A percentile compares a stretch with the other conserved stretches of the same genome.
phyloP scores from a whole-genome alignment of 2,888 invertebrate genomes.

The Nemurella pictetii region DNA sequence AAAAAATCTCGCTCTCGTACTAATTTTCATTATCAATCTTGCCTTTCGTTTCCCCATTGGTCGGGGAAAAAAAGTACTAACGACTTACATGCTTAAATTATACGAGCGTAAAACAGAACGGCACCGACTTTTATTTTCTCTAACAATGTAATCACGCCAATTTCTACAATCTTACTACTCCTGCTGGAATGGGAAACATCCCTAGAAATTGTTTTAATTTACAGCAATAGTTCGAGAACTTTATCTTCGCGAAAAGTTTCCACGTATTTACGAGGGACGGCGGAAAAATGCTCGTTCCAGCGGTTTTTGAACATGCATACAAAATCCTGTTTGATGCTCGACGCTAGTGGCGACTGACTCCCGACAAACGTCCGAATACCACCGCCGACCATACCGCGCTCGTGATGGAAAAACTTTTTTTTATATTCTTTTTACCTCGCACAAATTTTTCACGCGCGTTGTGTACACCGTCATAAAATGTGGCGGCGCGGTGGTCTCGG shows the following conservation, averaged over 20 bases:
- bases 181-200: background rate
- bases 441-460: background rate
- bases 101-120: slow-evolving; percentile 24
- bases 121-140: slow-evolving; percentile 2
- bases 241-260: background rate
- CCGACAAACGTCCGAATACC: background rate
- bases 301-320: background rate
- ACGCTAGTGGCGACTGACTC: background rate
- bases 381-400: background rate
- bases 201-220: background rate
- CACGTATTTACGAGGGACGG: background rate
- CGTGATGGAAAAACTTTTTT: background rate
- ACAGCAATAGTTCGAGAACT: background rate
- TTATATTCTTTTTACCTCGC: background rate
- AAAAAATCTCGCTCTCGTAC: slow-evolving; percentile 17
- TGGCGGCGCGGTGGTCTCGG: background rate
- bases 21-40: slow-evolving; percentile 33
- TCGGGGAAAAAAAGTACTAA: slow-evolving; percentile 1
- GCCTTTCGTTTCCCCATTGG: slow-evolving; percentile 25
- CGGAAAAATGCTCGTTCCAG: background rate
- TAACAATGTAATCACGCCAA: slow-evolving; percentile 23
- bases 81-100: slow-evolving; percentile 32
- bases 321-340: background rate
- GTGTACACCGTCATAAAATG: background rate
- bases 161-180: background rate